Conservation (phyloP, 2,113 vertebrate genomes). For the Atherinomorus stipes region DNA sequence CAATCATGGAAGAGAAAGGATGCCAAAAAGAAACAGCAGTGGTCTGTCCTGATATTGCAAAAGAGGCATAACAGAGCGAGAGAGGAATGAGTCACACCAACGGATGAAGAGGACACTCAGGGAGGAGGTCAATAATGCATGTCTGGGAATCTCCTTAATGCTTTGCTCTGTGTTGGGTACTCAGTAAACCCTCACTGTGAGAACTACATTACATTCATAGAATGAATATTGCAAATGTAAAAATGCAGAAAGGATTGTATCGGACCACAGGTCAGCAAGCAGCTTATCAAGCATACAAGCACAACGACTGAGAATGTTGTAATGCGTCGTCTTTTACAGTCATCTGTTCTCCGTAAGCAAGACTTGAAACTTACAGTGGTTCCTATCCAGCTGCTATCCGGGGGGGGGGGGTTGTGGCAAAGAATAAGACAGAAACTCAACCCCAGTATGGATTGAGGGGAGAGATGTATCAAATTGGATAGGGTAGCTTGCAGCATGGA, state of each 20-base stretch:
- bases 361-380: no score
- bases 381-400: no score
- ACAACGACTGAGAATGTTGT: no score
- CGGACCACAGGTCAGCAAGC: no score
- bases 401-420: no score
- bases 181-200: background rate
- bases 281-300: no score
- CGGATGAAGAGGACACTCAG: conserved; percentile 16
- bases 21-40: background rate
- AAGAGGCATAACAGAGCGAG: background rate
- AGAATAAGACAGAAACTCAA: background rate
- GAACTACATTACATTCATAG: background rate
- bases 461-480: background rate
- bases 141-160: conserved; percentile 42
- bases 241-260: background rate
- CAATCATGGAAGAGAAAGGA: background rate
- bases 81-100: conserved; percentile 42
- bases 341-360: no score
- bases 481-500: background rate
- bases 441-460: background rate
- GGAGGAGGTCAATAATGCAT: conserved; percentile 53
- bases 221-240: background rate
- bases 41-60: background rate
- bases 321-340: no score
- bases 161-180: background rate